Conservation (phyloP, 2,888 invertebrate genomes). For the Cephonodes hylas region DNA sequence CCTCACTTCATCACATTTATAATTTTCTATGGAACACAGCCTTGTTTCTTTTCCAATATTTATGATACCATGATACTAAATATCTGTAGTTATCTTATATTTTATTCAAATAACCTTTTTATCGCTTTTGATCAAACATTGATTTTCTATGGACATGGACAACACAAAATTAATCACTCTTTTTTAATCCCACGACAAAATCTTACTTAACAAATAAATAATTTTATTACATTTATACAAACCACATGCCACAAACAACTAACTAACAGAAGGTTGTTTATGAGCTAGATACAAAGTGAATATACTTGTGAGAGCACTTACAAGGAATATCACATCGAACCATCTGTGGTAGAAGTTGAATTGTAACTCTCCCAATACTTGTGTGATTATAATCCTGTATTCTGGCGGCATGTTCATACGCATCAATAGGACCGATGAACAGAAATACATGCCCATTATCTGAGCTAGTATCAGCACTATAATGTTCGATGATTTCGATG, state of each 20-base stretch:
- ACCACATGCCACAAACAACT: conserved; percentile 20
- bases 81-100: too few relatives aligned
- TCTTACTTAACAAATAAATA: not conserved
- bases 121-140: too few relatives aligned
- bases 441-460: conserved; percentile 99
- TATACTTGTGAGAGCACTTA: conserved; percentile 97
- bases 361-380: conserved; percentile 97
- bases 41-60: too few relatives aligned
- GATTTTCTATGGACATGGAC: too few relatives aligned
- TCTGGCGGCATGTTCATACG: conserved; percentile 99
- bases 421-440: conserved; percentile 97
- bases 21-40: too few relatives aligned
- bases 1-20: too few relatives aligned
- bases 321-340: conserved; percentile 99
- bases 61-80: too few relatives aligned
- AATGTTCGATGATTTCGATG: conserved; percentile 98
- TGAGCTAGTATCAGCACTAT: conserved; percentile 98
- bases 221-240: not conserved
- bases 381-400: conserved; percentile 92
- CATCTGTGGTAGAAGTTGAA: conserved; percentile 99
- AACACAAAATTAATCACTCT: too few relatives aligned
- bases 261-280: conserved; percentile 87
- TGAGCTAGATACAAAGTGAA: conserved; percentile 97
- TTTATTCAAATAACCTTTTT: too few relatives aligned
- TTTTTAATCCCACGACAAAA: too few relatives aligned